Evolutionary conservation across 2,888 invertebrate genomes (phyloP), one percentile per base, ranked within the genome.

Genomic region (Dorcus parallelipipedus): DNA sequence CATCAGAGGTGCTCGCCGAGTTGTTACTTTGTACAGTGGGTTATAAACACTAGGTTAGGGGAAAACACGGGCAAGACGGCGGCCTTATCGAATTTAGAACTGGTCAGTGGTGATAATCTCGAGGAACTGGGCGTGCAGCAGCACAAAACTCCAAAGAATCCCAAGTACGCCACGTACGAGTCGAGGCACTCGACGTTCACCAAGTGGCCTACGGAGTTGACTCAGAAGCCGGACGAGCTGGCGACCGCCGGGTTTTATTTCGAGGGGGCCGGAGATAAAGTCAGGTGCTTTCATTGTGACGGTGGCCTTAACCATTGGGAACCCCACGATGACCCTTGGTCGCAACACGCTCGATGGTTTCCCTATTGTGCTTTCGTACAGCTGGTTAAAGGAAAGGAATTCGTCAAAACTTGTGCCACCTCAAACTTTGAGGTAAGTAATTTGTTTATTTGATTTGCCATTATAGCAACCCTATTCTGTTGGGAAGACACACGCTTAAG

Each of bases 321-420:
- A 76, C 85, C 87, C 41, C 86, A 87, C 14, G 97, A 97, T 76
- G 90, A 91, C 73, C 95, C 95, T 0, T 97, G 96, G 95, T 84
- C 86, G 54, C 97, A 97, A 74, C 97, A 97, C 79, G 95, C 94
- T 9, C 85, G 89, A 69, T 97, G 95, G 95, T 96, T 94, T 82
- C 90, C 94, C 0, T 85, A 86, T 72, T 97, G 97, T 77, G 89
- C 88, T 7, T 97, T 88, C 76, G 86, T 97, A 14, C 79, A 85
- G 57, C 82, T 94, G 55, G 86, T 90, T 49, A 93, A 93, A 74
- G 95, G 95, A 9, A 85, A 86, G 60, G 86, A 88, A 45, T 96
- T 88, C 73, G 86, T 95, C 3, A 83, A 86, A 56, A 73, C 76
- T 38, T 77, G 76, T 63, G 68, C 78, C 75, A 58, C 80, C 26